phyloP scores from a whole-genome alignment of 2,888 invertebrate genomes.

The Xestia ashworthii region DNA sequence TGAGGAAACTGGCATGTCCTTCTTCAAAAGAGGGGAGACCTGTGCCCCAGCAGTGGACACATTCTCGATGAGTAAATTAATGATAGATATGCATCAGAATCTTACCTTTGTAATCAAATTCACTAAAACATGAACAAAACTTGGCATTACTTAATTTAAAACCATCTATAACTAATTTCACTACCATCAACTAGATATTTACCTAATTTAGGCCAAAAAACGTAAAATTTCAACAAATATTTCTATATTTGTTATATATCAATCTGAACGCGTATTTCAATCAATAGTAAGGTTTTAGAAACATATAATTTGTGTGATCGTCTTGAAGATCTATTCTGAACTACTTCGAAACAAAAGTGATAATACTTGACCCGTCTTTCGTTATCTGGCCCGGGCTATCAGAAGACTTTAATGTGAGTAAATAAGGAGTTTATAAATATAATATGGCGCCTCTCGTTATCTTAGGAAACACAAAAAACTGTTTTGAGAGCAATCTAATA shows the following conservation, averaged over 20 bases:
- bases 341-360: slow-evolving; percentile 26
- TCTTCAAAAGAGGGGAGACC: neutral
- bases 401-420: slow-evolving; percentile 26
- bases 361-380: slow-evolving; percentile 39
- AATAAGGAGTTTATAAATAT: slow-evolving; percentile 44
- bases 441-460: slow-evolving; percentile 44
- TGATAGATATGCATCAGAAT: neutral
- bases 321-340: slow-evolving; percentile 6
- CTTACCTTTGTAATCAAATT: slow-evolving; percentile 60
- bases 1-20: neutral
- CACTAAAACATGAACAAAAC: slow-evolving; percentile 48
- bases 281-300: neutral
- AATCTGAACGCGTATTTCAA: neutral
- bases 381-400: slow-evolving; percentile 45
- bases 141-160: slow-evolving; percentile 32
- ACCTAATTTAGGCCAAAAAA: neutral
- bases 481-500: neutral
- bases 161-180: neutral
- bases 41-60: neutral
- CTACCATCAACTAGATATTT: neutral
- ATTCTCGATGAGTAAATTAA: neutral
- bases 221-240: neutral
- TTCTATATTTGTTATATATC: neutral
- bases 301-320: neutral
- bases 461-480: slow-evolving; percentile 13